A percentile compares a stretch with the other conserved stretches of the same genome.
phyloP scores from a whole-genome alignment of 2,113 vertebrate genomes.

The Ophthalmolycus amberensis region DNA sequence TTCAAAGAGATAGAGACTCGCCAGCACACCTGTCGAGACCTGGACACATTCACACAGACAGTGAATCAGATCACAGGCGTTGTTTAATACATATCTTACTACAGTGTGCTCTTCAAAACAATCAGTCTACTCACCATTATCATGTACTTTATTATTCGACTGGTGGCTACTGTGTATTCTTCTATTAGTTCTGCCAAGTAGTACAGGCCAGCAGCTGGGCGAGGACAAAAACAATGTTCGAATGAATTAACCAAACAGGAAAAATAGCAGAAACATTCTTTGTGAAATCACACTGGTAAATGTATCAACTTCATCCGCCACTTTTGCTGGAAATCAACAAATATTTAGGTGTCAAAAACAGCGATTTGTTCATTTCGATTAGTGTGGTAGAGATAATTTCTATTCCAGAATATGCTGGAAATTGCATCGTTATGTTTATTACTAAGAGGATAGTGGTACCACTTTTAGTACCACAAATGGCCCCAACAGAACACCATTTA shows the following conservation, averaged over 20 bases:
- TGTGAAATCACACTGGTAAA: background rate
- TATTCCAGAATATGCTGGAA: background rate
- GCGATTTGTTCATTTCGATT: background rate
- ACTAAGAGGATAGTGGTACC: background rate
- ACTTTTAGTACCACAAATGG: background rate
- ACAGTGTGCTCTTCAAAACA: background rate
- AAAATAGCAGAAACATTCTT: background rate
- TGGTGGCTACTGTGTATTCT: constrained; percentile 94
- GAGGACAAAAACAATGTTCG: background rate
- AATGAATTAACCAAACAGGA: background rate
- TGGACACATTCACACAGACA: constrained; percentile 65
- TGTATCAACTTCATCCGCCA: background rate
- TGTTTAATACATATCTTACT: background rate
- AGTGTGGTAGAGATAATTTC: background rate
- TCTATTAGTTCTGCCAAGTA: constrained; percentile 97
- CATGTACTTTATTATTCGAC: constrained; percentile 98
- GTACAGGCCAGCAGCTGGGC: constrained; percentile 92
- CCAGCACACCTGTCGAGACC: constrained; percentile 93
- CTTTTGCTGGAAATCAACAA: background rate
- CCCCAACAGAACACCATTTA: background rate
- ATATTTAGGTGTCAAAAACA: background rate
- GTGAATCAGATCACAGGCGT: background rate
- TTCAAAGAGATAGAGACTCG: constrained; percentile 92
- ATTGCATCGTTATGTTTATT: background rate
- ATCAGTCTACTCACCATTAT: constrained; percentile 89